Evolutionary conservation across 2,113 vertebrate species (phyloP), one percentile per base, ranked within the genome.

Genomic region (Embiotoca jacksoni): DNA sequence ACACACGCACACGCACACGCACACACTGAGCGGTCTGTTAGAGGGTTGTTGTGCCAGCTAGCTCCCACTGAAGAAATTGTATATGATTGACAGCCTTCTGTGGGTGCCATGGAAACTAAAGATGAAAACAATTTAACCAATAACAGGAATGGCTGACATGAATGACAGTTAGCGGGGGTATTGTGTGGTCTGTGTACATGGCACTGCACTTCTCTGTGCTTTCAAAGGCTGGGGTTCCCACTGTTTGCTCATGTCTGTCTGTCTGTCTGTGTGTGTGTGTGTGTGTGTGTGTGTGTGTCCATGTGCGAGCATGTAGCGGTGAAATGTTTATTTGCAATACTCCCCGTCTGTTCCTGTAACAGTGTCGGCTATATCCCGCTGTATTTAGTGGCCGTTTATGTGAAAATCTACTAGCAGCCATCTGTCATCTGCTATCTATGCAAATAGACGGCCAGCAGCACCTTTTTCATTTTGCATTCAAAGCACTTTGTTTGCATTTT

Each of bases 381-480:
- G 74, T 84, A 84, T 87, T 91, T 84, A 90, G 82, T 81, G 74
- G 68, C 84, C 60, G 83, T 91, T 89, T 83, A 78, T 82, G 78
- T 78, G 70, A 78, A 59, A 83, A 83, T 75, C 49, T 47, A 82
- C 75, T 30, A 66, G 72, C 69, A 75, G 80, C 89, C 85, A 87
- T 86, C 91, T 91, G 89, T 86, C 82, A 88, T 72, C 85, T 84
- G 83, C 78, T 80, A 78, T 86, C 84, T 82, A 89, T 89, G 87
- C 85, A 92, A 88, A 92, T 81, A 85, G 49, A 36, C 14, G 46
- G 37, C 78, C 47, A 86, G 74, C 80, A 83, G 72, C 66, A 90
- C 76, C 75, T 85, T 83, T 67, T 82, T 68, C 37, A 69, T 79
- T 82, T 73, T 85, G 76, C 55, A 85, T 91, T 77, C 73, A 81